A percentile compares a stretch with the other conserved stretches of the same genome.
These are phyloP conservation scores for Pogonocichla stellata DNA, from an alignment of 2,113 vertebrate species.

Conservation along the genomic window DNA sequence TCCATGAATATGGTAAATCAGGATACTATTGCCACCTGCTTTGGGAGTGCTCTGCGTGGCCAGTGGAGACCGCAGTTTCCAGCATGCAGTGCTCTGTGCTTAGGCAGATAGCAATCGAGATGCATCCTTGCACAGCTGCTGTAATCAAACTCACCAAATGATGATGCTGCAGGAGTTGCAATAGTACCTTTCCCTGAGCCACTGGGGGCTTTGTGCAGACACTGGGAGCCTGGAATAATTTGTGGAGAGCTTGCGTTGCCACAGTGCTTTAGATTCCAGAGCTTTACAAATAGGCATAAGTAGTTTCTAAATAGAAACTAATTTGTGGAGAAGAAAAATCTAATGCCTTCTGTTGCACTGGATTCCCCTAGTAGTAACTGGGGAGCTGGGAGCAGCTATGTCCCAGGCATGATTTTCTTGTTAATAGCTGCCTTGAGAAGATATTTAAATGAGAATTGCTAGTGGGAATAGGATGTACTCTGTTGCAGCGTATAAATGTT, in stretches of 20 bases:
- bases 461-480: slow-evolving; percentile 6
- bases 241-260: background rate
- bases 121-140: background rate
- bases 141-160: background rate
- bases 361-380: background rate
- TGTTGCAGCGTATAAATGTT: background rate
- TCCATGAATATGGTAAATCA: background rate
- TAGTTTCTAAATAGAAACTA: slow-evolving; percentile 3
- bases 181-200: background rate
- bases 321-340: background rate
- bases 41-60: background rate
- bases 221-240: background rate
- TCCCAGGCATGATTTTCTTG: slow-evolving; percentile 31
- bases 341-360: background rate
- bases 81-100: background rate
- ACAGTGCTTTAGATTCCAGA: background rate
- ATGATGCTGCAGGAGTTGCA: background rate
- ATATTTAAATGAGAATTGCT: slow-evolving; percentile 18
- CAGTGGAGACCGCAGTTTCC: background rate
- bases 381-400: background rate
- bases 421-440: slow-evolving; percentile 27
- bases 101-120: slow-evolving; percentile 6
- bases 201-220: background rate
- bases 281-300: background rate
- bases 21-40: background rate